These are phyloP conservation scores for Drosophila silvestris DNA, from an alignment of 2,888 invertebrate genomes.

Conservation along the genomic window DNA sequence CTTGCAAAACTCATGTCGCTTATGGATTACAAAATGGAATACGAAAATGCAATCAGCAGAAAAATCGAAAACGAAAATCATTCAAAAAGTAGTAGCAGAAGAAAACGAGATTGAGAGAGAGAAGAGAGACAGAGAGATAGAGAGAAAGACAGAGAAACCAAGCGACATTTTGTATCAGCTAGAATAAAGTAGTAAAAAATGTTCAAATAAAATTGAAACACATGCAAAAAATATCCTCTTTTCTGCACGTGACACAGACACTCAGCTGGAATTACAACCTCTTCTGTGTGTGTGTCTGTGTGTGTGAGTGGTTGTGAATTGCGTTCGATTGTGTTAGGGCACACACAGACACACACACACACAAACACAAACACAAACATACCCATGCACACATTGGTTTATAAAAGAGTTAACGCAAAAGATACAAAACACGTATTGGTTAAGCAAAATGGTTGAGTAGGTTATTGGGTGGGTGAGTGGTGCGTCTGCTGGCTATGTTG, in stretches of 20 bases:
- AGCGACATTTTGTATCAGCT: slow-evolving; percentile 49
- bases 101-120: not conserved
- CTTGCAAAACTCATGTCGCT: slow-evolving; percentile 28
- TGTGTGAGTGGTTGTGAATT: slow-evolving; percentile 37
- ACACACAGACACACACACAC: slow-evolving; percentile 8
- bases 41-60: slow-evolving; percentile 36
- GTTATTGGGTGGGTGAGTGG: slow-evolving; percentile 30
- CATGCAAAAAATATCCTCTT: slow-evolving; percentile 73
- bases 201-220: slow-evolving; percentile 73
- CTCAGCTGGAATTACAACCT: slow-evolving; percentile 53
- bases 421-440: slow-evolving; percentile 35
- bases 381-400: slow-evolving; percentile 9
- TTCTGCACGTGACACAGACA: slow-evolving; percentile 73
- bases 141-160: slow-evolving; percentile 17
- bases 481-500: slow-evolving; percentile 17
- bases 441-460: slow-evolving; percentile 31
- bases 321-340: slow-evolving; percentile 50
- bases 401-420: slow-evolving; percentile 40
- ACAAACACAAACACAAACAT: not conserved
- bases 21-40: slow-evolving; percentile 19
- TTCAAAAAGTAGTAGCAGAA: slow-evolving; percentile 18
- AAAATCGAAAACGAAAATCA: slow-evolving; percentile 26
- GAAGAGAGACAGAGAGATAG: not conserved
- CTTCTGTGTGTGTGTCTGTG: slow-evolving; percentile 13
- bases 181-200: slow-evolving; percentile 59